Evolutionary conservation across 2,113 vertebrate species (phyloP), one percentile per base, ranked within the genome.

Genomic region (Myodes glareolus): DNA sequence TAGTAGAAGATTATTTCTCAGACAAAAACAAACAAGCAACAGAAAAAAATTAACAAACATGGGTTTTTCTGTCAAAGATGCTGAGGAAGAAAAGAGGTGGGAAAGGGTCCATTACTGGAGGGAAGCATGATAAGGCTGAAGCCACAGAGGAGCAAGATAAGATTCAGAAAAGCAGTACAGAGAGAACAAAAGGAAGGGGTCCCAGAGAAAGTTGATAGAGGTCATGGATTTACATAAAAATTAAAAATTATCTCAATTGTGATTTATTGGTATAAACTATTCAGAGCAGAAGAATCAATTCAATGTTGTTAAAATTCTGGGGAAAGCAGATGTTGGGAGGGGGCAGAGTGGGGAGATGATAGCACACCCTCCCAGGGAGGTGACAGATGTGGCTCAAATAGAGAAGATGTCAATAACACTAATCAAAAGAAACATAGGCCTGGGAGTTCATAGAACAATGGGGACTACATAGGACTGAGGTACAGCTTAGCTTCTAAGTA

Each of bases 241-340:
- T 7, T 27, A 14, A 75, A 81, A 50, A 7, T 61, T 17, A 13
- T 39, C 75, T 65, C 12, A 17, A 42, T 9, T 72, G 42, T 3
- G 72, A 87, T 47, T 94, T 97, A 97, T 55, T 95, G 96, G 96
- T 94, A 94, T 92, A 94, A 82, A 19, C 84, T 89, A 88, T 21
- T 27, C 14, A 58, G 52, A 93, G 25, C 27, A 68, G 80, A 63
- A 75, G 96, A 97, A 94, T 80, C 23, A 97, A 94, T 96, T 96
- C 3, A 97, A 96, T 96, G 8, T 63, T 63, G 21, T 39, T 82
- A 86, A 42, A 82, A 67, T 23, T 73, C 3, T 29, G 96, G 81
- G 65, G 78, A 97, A 97, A 82, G 70, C 94, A 95, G 91, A 92
- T 25, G 23, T 13, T 23, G 77, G 75, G 45, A 5, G 55, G 5